Percentiles rank a stretch among this genome's conserved stretches.
Evolutionary conservation across 2,888 invertebrate genomes (phyloP).

Genomic region (Danaus chrysippus): DNA sequence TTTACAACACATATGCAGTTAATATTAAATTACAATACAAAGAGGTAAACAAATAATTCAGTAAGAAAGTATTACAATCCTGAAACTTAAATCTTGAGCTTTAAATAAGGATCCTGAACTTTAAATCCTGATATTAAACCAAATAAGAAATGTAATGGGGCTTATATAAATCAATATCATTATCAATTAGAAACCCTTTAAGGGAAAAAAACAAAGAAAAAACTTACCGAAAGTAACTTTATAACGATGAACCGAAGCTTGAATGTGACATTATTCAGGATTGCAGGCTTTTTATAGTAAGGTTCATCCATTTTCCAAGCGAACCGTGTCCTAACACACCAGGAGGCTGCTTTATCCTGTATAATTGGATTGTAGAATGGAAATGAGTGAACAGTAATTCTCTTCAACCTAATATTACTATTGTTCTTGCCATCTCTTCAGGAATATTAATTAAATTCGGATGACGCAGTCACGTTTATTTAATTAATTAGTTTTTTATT

Average conservation of each 20-base stretch:
- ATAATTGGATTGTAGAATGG: conserved; percentile 16
- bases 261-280: conserved; percentile 44
- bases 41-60: too few relatives aligned
- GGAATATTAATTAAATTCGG: background rate
- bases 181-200: too few relatives aligned
- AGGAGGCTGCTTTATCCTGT: conserved; percentile 44
- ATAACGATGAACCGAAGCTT: conserved; percentile 23
- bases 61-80: too few relatives aligned
- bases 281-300: conserved; percentile 52
- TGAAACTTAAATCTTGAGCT: too few relatives aligned
- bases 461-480: background rate
- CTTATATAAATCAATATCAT: too few relatives aligned
- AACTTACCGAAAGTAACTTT: background rate
- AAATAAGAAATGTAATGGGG: too few relatives aligned
- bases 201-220: too few relatives aligned
- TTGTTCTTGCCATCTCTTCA: background rate
- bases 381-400: conserved; percentile 1
- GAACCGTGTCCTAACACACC: conserved; percentile 49
- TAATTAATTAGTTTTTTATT: background rate
- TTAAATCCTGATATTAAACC: too few relatives aligned
- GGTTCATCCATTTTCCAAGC: conserved; percentile 42
- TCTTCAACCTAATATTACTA: conserved; percentile 7
- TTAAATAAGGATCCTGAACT: too few relatives aligned
- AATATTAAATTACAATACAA: too few relatives aligned
- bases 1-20: too few relatives aligned